Conservation (phyloP, 2,797 vertebrate species). For the Sebastes itinus region DNA sequence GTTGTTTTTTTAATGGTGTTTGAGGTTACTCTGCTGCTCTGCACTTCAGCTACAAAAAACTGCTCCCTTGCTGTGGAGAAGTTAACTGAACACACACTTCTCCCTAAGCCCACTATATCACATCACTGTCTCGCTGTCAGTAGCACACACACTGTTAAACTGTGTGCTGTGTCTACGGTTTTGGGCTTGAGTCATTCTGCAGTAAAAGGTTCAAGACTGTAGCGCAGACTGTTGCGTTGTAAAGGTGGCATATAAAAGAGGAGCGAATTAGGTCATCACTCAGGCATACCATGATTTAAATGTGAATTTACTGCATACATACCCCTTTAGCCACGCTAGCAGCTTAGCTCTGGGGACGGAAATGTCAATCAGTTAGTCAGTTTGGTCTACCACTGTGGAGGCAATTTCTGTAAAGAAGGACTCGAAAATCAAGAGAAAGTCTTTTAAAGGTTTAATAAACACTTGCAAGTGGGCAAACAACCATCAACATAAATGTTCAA, state of each 20-base stretch:
- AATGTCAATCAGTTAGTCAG: background rate
- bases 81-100: conserved; percentile 26
- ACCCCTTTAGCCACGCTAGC: background rate
- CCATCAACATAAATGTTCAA: too few relatives aligned
- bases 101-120: conserved; percentile 11
- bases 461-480: too few relatives aligned
- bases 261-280: conserved; percentile 17
- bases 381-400: background rate
- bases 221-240: conserved; percentile 2
- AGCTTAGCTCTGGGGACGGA: background rate
- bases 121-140: conserved; percentile 25
- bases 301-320: background rate
- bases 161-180: conserved; percentile 9
- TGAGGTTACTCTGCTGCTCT: conserved; percentile 6
- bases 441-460: too few relatives aligned
- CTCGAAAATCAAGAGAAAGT: too few relatives aligned
- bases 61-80: conserved; percentile 22
- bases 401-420: too few relatives aligned
- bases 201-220: background rate
- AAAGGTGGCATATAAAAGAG: conserved; percentile 1
- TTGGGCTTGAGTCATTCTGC: conserved; percentile 1
- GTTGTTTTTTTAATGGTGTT: background rate
- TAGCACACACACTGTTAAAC: background rate
- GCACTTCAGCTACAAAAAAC: conserved; percentile 16
- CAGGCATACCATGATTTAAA: background rate